Percentiles rank a stretch among this genome's conserved stretches.
Conservation (phyloP, 2,113 vertebrate genomes). For the Actenoides hombroni region DNA sequence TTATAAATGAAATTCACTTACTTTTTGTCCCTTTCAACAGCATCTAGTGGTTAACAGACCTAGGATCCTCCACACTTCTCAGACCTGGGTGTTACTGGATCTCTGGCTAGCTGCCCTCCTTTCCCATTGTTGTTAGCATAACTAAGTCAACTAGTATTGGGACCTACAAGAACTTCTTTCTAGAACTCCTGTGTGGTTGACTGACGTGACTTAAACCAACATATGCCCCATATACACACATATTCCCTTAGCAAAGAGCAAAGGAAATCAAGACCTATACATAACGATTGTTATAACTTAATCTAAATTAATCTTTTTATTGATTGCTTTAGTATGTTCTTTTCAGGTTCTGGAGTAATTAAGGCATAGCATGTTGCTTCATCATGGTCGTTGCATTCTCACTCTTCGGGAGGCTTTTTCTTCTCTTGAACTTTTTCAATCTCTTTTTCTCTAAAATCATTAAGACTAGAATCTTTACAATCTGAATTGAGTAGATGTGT, state of each 20-base stretch:
- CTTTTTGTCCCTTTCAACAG: neutral
- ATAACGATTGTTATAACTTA: neutral
- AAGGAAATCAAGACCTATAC: neutral
- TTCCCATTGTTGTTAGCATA: neutral
- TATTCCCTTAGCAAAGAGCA: neutral
- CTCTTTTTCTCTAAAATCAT: neutral
- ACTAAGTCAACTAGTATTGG: neutral
- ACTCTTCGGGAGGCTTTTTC: neutral
- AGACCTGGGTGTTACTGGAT: neutral
- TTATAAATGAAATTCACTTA: neutral
- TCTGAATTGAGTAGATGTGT: neutral
- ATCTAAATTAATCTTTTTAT: neutral
- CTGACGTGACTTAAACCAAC: neutral
- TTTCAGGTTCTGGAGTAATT: neutral
- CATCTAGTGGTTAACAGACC: neutral
- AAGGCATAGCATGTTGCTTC: neutral
- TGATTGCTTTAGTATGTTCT: neutral
- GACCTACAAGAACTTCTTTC: neutral
- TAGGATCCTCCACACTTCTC: neutral
- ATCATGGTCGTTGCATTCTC: neutral
- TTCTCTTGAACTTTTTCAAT: neutral
- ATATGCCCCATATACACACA: fast-evolving
- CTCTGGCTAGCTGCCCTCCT: neutral
- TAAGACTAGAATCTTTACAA: neutral
- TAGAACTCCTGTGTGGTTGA: neutral